phyloP scores from a whole-genome alignment of 2,113 vertebrate genomes.

The Gobio gobio region DNA sequence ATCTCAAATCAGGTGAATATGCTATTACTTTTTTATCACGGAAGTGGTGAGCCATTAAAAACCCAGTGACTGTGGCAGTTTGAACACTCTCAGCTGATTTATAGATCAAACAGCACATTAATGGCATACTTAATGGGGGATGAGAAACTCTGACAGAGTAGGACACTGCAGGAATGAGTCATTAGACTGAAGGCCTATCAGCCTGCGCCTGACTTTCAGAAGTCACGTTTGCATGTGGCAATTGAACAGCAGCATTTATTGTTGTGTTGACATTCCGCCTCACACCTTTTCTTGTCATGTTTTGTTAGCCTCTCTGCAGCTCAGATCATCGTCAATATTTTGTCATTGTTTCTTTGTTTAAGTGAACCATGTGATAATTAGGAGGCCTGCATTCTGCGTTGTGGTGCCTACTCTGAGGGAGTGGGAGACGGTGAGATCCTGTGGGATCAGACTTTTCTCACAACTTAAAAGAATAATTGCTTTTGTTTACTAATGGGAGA shows the following conservation, averaged over 20 bases:
- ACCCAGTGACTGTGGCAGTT: slow-evolving; percentile 43
- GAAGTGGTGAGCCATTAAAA: slow-evolving; percentile 59
- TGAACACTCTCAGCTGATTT: slow-evolving; percentile 65
- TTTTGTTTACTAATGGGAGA: slow-evolving; percentile 47
- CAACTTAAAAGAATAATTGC: slow-evolving; percentile 32
- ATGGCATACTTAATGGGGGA: slow-evolving; percentile 72
- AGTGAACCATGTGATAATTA: slow-evolving; percentile 16
- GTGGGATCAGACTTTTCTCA: slow-evolving; percentile 14
- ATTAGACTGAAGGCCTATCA: slow-evolving; percentile 51
- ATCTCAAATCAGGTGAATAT: slow-evolving; percentile 42
- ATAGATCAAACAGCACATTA: slow-evolving; percentile 69
- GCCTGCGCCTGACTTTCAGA: slow-evolving; percentile 52
- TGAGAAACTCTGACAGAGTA: slow-evolving; percentile 62
- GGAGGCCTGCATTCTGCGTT: not conserved
- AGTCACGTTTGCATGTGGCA: slow-evolving; percentile 29
- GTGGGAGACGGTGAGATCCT: slow-evolving; percentile 6
- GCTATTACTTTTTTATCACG: slow-evolving; percentile 50
- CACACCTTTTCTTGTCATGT: not conserved
- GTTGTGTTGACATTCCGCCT: slow-evolving; percentile 3
- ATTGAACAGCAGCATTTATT: not conserved
- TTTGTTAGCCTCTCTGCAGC: not conserved
- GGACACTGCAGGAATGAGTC: slow-evolving; percentile 66
- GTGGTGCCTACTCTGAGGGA: not conserved
- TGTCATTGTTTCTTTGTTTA: slow-evolving; percentile 20
- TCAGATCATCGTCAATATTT: not conserved